Evolutionary conservation across 2,113 vertebrate genomes (phyloP), one percentile per base, ranked within the genome.

Genomic region (Psettodes erumei): DNA sequence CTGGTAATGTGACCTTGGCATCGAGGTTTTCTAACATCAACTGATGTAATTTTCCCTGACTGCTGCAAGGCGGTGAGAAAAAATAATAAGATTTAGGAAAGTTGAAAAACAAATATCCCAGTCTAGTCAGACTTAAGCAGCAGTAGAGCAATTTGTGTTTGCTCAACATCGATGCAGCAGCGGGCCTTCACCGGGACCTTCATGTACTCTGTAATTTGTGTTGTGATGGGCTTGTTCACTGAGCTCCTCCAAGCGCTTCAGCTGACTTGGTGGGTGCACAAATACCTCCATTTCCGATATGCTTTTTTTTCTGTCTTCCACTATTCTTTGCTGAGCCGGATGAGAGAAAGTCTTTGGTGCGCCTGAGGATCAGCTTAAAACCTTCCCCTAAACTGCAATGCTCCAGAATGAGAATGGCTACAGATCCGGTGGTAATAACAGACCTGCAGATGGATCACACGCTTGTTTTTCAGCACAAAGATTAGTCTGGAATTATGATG

Each of bases 401-500:
- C 77, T 80, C 56, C 68, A 70, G 82, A 74, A 87, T 54, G 61
- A 64, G 76, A 71, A 58, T 12, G 47, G 55, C 75, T n/a, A 69
- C 71, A 48, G 69, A 88, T 83, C 75, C 43, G 48, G 25, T 45
- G 38, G 68, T 88, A 88, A 89, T 77, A 88, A 75, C 63, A 75
- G 72, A 79, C 71, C 77, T 75, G 75, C 71, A 66, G 74, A 86
- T 58, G 85, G 82, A 86, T 87, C 50, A 40, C 78, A 73, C 16
- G 79, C 83, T 81, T 84, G 63, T 83, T 90, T 89, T 83, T 70
- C 79, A 43, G 71, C 38, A 2, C 79, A 76, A 54, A 92, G 91
- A 93, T 92, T 89, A 94, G 89, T 88, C 62, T 62, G 83, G 81
- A 91, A 90, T 92, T 89, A 91, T 82, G 71, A 86, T 86, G 85